A percentile compares a stretch with the other conserved stretches of the same genome.
Evolutionary conservation across 1,140 invertebrate genomes (phyloP).

Genomic region (fruit fly (Drosophila melanogaster)): DNA sequence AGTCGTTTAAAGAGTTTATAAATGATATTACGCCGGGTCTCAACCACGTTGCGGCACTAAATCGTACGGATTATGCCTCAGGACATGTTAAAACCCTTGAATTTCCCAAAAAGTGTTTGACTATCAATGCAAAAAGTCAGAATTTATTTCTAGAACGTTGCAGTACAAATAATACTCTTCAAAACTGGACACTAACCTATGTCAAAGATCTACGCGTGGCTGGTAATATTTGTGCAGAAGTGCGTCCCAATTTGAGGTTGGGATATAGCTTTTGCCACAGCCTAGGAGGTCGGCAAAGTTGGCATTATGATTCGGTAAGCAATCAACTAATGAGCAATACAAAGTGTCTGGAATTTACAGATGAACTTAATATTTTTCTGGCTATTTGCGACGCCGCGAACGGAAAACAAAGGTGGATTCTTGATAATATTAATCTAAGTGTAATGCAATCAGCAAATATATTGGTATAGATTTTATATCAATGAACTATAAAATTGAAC

Average conservation of each 20-base stretch:
- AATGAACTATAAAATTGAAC: background rate
- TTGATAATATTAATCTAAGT: background rate
- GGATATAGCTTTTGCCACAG: background rate
- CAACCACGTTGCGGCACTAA: background rate
- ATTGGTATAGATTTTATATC: background rate
- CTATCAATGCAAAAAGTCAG: background rate
- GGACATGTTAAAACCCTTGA: background rate
- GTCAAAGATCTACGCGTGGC: background rate
- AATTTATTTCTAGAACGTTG: background rate
- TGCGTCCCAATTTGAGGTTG: background rate
- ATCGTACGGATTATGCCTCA: background rate
- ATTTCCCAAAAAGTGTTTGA: background rate
- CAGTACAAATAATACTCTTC: background rate
- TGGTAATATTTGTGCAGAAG: background rate
- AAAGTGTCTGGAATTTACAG: slow-evolving; percentile 7
- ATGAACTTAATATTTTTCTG: background rate
- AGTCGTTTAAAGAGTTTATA: background rate
- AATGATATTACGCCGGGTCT: background rate
- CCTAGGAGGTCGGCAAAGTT: slow-evolving; percentile 4
- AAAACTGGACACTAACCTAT: background rate
- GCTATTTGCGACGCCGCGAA: background rate
- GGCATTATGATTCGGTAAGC: background rate
- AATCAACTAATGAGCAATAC: slow-evolving; percentile 18
- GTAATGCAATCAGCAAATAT: background rate
- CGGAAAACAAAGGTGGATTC: slow-evolving; percentile 9